These are phyloP conservation scores for Bugulina stolonifera DNA, from an alignment of 2,888 invertebrate species.

Conservation along the genomic window DNA sequence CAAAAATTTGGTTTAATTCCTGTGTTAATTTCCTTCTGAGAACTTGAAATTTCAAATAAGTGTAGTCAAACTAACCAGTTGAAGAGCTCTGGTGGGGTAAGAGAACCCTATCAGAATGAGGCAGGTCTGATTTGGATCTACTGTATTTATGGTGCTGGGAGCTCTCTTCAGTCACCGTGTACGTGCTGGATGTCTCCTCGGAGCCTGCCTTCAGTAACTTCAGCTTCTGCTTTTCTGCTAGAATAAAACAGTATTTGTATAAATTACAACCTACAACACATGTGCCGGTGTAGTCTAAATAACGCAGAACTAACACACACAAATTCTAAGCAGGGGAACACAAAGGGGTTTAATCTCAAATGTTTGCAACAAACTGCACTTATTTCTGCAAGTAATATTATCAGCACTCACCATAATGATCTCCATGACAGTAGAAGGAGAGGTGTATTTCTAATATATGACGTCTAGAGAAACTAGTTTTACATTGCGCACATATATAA, in stretches of 20 bases:
- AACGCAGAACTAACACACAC: no score
- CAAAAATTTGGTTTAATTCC: no score
- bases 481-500: slow-evolving; percentile 66
- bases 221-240: neutral
- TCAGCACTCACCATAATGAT: neutral
- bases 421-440: slow-evolving; percentile 63
- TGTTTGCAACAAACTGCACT: no score
- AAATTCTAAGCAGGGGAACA: no score
- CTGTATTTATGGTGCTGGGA: neutral
- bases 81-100: neutral
- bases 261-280: no score
- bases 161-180: neutral
- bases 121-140: neutral
- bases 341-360: no score
- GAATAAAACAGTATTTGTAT: no score
- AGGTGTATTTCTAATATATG: slow-evolving; percentile 76
- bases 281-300: no score
- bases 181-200: neutral
- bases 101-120: neutral
- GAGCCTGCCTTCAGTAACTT: slow-evolving; percentile 16
- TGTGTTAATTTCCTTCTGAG: no score
- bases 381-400: no score
- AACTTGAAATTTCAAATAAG: no score
- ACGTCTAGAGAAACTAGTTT: slow-evolving; percentile 70
- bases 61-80: neutral